Base-by-base conservation (phyloP, 2,888 invertebrate species). In the Eurytoma californica region DNA sequence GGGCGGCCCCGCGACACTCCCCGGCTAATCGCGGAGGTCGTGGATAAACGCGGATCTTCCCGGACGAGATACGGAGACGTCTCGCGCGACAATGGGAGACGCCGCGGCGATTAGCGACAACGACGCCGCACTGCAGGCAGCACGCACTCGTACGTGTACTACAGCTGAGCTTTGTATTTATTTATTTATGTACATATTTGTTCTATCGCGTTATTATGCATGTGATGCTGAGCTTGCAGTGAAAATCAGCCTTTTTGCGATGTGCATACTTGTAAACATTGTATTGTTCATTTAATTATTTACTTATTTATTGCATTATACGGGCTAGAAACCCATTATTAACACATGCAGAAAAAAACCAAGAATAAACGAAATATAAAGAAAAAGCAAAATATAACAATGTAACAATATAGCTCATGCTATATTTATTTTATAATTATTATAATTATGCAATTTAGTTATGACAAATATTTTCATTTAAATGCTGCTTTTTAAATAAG, bases 61-160 rank as follows among this genome's bases (percentile, higher is more conserved):
- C 12, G 13, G 18, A 18, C 9, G 47, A 18, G 18, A 63, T 4
- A 9, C 9, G 18, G 39, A 18, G 53, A 14, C n/a, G 18, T 13
- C 18, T 47, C 3, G 63, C 13, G 1, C 12, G 18, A 18, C 47
- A 63, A 63, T 63, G 47, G 70, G 58, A 55, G n/a, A 67, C 67
- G 16, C 16, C 20, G n/a, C 47, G 12, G 47, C 24, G 20, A 70
- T 47, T 24, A 47, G 24, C 58, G 58, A 49, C 70, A 60, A 70
- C 49, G 70, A 28, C 58, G 58, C 49, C 70, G 68, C 60, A 75
- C 68, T 68, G 60, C 75, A 60, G 53, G 39, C 60, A 18, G 39
- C 57, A n/a, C 28, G 9, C 39, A 39, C 39, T 39, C 7, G 39
- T 39, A 39, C 39, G 39, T 39, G 39, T 39, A 39, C 39, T 9